Conservation (phyloP, 2,113 vertebrate genomes). For the Lontra canadensis region DNA sequence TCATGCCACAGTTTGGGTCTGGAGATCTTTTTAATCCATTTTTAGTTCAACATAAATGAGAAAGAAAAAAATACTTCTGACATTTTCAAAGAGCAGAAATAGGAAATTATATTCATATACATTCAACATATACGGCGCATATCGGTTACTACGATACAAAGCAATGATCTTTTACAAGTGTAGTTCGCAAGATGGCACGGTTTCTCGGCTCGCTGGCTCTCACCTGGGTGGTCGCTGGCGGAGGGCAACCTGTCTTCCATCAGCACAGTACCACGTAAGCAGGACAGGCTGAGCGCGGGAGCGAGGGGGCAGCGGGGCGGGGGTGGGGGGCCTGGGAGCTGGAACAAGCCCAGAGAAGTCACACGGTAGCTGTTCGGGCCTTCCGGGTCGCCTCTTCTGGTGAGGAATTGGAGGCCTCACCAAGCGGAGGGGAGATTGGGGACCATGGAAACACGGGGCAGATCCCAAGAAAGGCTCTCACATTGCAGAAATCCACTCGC, state of each 20-base stretch:
- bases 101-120: conserved; percentile 87
- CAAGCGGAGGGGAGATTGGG: neutral
- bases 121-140: conserved; percentile 87
- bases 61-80: conserved; percentile 85
- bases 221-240: conserved; percentile 25
- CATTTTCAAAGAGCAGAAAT: conserved; percentile 87
- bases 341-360: conserved; percentile 53
- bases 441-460: neutral
- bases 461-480: conserved; percentile 14
- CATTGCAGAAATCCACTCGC: conserved; percentile 2
- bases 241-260: conserved; percentile 65
- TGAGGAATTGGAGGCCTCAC: neutral
- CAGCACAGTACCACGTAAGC: conserved; percentile 80
- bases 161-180: conserved; percentile 81
- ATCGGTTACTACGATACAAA: conserved; percentile 86
- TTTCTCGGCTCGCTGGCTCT: conserved; percentile 71
- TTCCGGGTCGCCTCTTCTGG: conserved; percentile 36
- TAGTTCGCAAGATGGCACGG: conserved; percentile 81
- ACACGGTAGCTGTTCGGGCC: conserved; percentile 27
- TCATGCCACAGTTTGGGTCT: conserved; percentile 65
- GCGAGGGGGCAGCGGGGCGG: neutral
- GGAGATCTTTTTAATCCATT: conserved; percentile 72
- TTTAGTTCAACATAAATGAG: conserved; percentile 85
- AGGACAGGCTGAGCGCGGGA: conserved; percentile 27
- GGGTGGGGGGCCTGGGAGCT: neutral